Percentiles rank a stretch among this genome's conserved stretches.
Evolutionary conservation across 2,797 vertebrate genomes (phyloP).

Genomic region (Craterocephalus amniculus): DNA sequence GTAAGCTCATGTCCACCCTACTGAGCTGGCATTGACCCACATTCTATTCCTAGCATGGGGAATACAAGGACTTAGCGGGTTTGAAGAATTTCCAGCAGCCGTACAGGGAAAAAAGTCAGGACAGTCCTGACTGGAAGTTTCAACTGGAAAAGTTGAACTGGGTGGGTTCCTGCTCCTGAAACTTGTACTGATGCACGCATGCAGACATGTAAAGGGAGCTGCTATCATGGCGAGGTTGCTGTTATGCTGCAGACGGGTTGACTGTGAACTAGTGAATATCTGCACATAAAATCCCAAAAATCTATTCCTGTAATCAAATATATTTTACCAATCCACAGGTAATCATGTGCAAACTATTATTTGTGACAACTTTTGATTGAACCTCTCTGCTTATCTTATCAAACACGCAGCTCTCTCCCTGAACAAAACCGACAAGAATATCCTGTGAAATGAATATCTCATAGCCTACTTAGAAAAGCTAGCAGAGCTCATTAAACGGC

Average conservation of each 20-base stretch:
- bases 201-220: neutral
- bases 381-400: conserved; percentile 3
- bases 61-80: conserved; percentile 63
- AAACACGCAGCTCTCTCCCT: neutral
- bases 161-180: neutral
- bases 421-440: conserved; percentile 7
- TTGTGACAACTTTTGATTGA: conserved; percentile 1
- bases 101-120: conserved; percentile 1
- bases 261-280: no score
- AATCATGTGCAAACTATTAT: conserved; percentile 10
- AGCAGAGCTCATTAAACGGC: conserved; percentile 54
- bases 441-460: conserved; percentile 24
- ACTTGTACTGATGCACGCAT: neutral
- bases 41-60: conserved; percentile 71
- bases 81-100: conserved; percentile 56
- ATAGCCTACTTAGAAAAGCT: conserved; percentile 23
- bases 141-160: neutral
- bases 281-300: conserved; percentile 20
- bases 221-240: neutral
- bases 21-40: conserved; percentile 80
- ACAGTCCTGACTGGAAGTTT: neutral
- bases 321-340: neutral
- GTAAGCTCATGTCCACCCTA: conserved; percentile 63
- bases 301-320: conserved; percentile 4
- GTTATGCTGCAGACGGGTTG: neutral